Evolutionary conservation across 1,140 invertebrate genomes (phyloP).

Genomic region (Zaprionus africanus): DNA sequence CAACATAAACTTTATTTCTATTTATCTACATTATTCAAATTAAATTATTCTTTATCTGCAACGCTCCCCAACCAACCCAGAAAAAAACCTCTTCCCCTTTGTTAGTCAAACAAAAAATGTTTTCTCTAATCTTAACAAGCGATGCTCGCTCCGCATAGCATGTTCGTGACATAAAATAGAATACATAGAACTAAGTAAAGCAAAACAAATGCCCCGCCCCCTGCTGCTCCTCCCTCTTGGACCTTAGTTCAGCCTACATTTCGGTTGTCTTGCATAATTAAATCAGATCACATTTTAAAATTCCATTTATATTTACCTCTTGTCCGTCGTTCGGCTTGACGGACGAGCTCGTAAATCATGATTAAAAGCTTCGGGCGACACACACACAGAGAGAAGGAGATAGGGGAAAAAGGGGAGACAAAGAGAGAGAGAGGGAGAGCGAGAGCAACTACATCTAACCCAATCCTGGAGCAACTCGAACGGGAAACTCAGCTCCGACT

Average conservation of each 20-base stretch:
- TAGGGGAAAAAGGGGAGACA: no score
- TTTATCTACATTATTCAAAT: constrained; percentile 4
- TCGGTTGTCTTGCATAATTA: constrained; percentile 77
- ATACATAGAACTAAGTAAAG: constrained; percentile 47
- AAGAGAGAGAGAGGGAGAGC: neutral
- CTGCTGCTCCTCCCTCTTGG: neutral
- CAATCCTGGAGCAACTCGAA: constrained; percentile 30
- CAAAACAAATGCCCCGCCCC: neutral
- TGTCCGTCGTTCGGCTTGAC: constrained; percentile 58
- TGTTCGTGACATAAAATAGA: constrained; percentile 31
- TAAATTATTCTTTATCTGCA: neutral
- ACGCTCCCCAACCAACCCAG: neutral
- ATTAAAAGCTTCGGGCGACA: constrained; percentile 83
- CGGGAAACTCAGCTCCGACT: constrained; percentile 36
- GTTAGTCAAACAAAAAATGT: neutral
- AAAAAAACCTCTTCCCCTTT: neutral
- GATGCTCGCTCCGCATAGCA: neutral
- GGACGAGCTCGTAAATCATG: constrained; percentile 79
- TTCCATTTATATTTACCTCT: constrained; percentile 84
- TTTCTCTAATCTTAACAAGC: constrained; percentile 6
- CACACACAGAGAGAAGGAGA: constrained; percentile 4
- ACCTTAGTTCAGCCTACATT: constrained; percentile 21
- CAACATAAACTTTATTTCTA: neutral
- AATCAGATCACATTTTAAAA: constrained; percentile 84
- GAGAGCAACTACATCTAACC: constrained; percentile 13